A percentile compares a stretch with the other conserved stretches of the same genome.
Conservation (phyloP, 2,888 invertebrate species). For the Cryptophagus acutangulus region DNA sequence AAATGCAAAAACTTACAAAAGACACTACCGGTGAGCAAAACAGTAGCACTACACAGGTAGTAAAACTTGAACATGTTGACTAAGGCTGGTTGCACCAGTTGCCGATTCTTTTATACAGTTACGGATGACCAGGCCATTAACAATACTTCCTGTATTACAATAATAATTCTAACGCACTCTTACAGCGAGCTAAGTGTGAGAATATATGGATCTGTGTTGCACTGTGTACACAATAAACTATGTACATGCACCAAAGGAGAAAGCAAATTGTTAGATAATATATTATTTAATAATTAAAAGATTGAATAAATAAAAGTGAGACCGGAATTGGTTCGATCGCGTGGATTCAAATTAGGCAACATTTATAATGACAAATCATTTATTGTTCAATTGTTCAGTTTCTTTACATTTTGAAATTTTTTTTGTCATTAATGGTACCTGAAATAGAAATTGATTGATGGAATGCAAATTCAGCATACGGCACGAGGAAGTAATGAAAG, state of each 20-base stretch:
- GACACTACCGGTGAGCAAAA: conserved; percentile 2
- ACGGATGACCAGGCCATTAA: conserved; percentile 4
- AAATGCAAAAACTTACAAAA: conserved; percentile 5
- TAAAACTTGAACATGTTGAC: no score
- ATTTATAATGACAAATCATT: no score
- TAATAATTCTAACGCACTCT: not conserved
- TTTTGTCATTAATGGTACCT: no score
- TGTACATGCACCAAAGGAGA: not conserved
- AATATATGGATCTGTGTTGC: not conserved
- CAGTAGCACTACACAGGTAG: no score
- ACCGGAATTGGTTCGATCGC: no score
- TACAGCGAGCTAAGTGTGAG: not conserved
- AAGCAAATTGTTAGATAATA: not conserved
- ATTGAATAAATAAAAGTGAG: not conserved
- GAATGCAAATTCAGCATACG: no score
- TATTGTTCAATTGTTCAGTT: no score
- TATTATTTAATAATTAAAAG: not conserved
- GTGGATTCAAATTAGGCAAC: no score
- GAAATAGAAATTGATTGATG: no score
- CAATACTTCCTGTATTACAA: not conserved
- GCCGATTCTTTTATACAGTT: conserved; percentile 6
- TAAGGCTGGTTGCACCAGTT: not conserved
- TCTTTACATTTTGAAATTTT: no score
- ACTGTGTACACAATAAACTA: not conserved
- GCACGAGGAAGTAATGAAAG: no score